Evolutionary conservation across 2,797 vertebrate genomes (phyloP), one percentile per base, ranked within the genome.

Genomic region (Danio kyathit): DNA sequence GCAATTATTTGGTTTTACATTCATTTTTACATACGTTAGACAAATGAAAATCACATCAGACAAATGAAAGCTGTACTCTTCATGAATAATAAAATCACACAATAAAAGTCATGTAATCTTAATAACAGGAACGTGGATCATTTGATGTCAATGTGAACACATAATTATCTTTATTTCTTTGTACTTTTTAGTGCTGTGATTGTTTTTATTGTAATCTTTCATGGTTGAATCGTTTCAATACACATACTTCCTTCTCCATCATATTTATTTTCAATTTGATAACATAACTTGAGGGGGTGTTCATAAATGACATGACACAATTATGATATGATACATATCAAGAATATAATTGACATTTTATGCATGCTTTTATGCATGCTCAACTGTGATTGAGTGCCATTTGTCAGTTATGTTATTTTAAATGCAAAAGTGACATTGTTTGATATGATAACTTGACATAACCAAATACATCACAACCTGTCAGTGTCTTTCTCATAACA

Each of bases 1-100:
- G 56, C 6, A 60, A 10, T 67, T 38, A 57, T 64, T 65, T 57
- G 19, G 1, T 17, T 59, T 59, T 76, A 80, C 73, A 76, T 76
- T 80, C 60, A 80, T 75, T 70, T 29, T 71, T 59, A 48, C 72
- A 80, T 43, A 43, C 51, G 80, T 7, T 54, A 52, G 40, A 79
- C 71, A 65, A 57, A 43, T 29, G 43, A 83, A 72, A 51, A 83
- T 65, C 16, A 76, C 52, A 74, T 46, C 12, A 63, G 65, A 59
- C 44, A 46, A 60, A 64, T 6, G 65, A 79, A 74, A 80, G 46
- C n/a, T 5, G 14, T 52, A 19, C 16, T 41, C 19, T 64, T 70
- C 5, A 51, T 75, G 63, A 70, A 69, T 75, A 71, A 80, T 65
- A 7, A 17, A 71, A 49, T 29, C 8, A 6, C 17, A 44, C 13